A percentile compares a stretch with the other conserved stretches of the same genome.
These are phyloP conservation scores for Aphelinus atriplicis DNA, from an alignment of 1,140 invertebrate genomes.

Conservation along the genomic window DNA sequence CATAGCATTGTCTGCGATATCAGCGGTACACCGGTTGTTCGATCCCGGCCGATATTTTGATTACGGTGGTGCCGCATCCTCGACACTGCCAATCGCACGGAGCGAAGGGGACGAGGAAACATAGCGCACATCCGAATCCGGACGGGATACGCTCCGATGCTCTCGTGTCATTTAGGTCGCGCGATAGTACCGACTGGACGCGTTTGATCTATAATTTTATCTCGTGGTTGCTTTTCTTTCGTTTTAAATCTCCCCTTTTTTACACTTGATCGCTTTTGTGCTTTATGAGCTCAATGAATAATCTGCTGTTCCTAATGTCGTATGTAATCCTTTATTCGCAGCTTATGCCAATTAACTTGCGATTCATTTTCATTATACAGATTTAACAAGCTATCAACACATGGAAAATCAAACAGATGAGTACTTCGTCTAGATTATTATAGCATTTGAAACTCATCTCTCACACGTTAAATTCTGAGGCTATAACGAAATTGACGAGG, in stretches of 20 bases:
- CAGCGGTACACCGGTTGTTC: conserved; percentile 4
- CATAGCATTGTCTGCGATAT: conserved; percentile 5
- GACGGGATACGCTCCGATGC: background rate
- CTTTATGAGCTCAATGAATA: conserved; percentile 21
- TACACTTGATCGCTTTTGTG: background rate
- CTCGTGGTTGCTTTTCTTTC: conserved; percentile 1
- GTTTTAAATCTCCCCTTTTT: conserved; percentile 8
- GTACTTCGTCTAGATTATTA: no score
- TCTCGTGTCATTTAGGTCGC: conserved; percentile 26
- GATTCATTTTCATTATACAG: no score
- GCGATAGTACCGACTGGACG: conserved; percentile 14
- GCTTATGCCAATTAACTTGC: no score
- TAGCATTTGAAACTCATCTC: no score
- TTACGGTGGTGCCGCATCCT: conserved; percentile 25
- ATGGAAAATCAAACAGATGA: no score
- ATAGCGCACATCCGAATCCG: conserved; percentile 30
- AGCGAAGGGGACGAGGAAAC: background rate
- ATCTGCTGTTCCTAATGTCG: no score
- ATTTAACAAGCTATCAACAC: no score
- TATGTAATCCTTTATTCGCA: no score
- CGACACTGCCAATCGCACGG: no score
- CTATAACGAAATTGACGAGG: no score
- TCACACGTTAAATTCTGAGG: no score
- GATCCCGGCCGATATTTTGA: conserved; percentile 29
- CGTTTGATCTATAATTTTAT: conserved; percentile 17